These are phyloP conservation scores for Martes martes DNA, from an alignment of 2,113 vertebrate species.

Conservation along the genomic window DNA sequence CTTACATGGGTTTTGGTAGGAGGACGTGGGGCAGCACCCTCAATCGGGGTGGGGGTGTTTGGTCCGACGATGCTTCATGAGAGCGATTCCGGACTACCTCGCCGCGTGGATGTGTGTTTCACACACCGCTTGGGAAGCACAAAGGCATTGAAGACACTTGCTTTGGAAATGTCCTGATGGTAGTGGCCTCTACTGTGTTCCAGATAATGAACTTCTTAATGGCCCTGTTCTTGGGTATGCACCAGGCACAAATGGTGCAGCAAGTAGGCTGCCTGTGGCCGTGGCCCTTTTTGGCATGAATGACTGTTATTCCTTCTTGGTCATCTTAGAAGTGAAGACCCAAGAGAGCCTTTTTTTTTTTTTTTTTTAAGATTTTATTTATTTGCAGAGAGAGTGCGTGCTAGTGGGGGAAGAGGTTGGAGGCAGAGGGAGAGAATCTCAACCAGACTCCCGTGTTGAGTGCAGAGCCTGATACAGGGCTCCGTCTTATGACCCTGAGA, in stretches of 20 bases:
- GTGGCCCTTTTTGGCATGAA: constrained; percentile 94
- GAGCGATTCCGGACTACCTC: neutral
- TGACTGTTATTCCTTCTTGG: constrained; percentile 96
- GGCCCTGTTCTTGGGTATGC: constrained; percentile 96
- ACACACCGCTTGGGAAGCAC: neutral
- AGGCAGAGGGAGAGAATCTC: neutral
- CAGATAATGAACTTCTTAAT: constrained; percentile 97
- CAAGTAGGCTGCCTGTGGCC: constrained; percentile 96
- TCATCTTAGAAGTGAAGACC: constrained; percentile 68
- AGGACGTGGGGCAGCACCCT: neutral
- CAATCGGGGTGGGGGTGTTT: neutral
- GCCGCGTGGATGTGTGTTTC: neutral
- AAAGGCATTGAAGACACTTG: constrained; percentile 91
- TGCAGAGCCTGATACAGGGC: neutral
- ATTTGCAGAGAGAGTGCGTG: neutral
- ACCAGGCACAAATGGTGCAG: constrained; percentile 96
- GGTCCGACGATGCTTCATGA: neutral
- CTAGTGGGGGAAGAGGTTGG: neutral
- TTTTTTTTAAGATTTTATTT: neutral
- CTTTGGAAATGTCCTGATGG: constrained; percentile 95
- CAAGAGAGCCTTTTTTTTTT: neutral
- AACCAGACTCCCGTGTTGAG: no score
- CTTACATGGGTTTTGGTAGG: neutral
- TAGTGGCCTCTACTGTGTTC: constrained; percentile 95
- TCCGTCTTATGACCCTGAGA: neutral